A percentile compares a stretch with the other conserved stretches of the same genome.
Conservation (phyloP, 2,113 vertebrate species). For the Triplophysa dalaica region DNA sequence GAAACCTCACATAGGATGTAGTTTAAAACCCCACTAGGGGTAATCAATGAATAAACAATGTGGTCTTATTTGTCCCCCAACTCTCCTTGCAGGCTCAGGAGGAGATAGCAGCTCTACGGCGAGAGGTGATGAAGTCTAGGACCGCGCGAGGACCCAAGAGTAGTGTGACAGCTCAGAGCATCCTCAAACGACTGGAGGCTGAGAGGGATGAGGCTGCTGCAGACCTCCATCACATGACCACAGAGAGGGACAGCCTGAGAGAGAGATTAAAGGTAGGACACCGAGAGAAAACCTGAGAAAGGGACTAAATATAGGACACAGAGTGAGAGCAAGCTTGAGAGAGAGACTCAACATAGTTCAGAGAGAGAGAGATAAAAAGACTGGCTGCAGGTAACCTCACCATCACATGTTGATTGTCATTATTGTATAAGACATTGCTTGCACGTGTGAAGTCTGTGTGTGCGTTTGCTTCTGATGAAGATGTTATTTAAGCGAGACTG, state of each 20-base stretch:
- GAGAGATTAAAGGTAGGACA: slow-evolving; percentile 55
- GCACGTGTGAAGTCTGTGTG: slow-evolving; percentile 7
- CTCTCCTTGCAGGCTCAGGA: slow-evolving; percentile 70
- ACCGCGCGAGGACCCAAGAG: slow-evolving; percentile 65
- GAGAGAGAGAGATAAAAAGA: not conserved
- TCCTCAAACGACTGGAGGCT: slow-evolving; percentile 71
- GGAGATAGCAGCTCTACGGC: slow-evolving; percentile 72
- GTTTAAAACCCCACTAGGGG: too few species aligned
- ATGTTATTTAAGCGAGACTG: slow-evolving; percentile 13
- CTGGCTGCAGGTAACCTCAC: not conserved
- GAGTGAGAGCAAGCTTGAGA: not conserved
- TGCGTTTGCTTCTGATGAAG: not conserved
- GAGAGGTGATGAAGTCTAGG: slow-evolving; percentile 73
- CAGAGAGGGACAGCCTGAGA: slow-evolving; percentile 76
- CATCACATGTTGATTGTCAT: not conserved
- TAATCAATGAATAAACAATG: not conserved
- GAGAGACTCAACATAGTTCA: not conserved
- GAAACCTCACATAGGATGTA: too few species aligned
- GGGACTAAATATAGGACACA: not conserved
- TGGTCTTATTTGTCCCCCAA: not conserved
- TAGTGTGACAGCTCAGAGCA: slow-evolving; percentile 66
- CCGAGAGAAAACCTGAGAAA: not conserved
- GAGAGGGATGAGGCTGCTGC: slow-evolving; percentile 74
- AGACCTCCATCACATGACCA: slow-evolving; percentile 76
- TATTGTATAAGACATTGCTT: slow-evolving; percentile 4